Conservation (phyloP, 2,797 vertebrate species). For the Pipistrellus kuhlii region DNA sequence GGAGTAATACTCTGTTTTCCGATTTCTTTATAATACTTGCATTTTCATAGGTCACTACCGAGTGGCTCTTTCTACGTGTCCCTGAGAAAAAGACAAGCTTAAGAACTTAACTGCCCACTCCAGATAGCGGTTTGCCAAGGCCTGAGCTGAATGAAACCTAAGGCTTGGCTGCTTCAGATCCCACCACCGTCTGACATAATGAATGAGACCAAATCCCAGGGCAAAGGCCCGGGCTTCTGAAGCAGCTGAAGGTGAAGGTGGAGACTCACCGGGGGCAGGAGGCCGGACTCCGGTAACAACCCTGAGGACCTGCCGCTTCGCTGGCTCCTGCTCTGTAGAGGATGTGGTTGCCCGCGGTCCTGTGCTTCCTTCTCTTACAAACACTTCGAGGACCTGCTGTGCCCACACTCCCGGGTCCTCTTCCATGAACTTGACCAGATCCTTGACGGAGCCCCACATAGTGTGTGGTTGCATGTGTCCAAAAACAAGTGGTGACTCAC, state of each 20-base stretch:
- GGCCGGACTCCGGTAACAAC: not conserved
- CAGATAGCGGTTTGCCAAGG: too few species aligned
- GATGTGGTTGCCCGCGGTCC: too few species aligned
- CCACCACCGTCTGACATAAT: too few species aligned
- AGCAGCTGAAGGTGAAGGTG: not conserved
- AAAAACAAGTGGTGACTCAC: too few species aligned
- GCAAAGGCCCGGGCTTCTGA: not conserved
- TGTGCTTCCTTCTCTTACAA: not conserved
- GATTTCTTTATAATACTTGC: not conserved
- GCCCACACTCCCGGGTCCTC: not conserved
- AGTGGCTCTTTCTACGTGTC: not conserved
- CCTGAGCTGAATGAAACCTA: not conserved
- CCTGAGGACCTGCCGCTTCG: not conserved
- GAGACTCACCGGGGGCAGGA: not conserved
- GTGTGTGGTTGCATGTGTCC: not conserved
- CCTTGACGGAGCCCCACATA: not conserved
- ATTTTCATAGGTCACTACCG: not conserved
- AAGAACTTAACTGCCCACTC: too few species aligned
- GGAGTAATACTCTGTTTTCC: not conserved
- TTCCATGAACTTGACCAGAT: not conserved
- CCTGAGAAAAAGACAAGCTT: too few species aligned
- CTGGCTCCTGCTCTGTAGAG: not conserved
- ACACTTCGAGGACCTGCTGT: not conserved
- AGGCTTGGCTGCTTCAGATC: not conserved
- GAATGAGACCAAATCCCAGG: constrained; percentile 5